phyloP scores from a whole-genome alignment of 2,888 invertebrate species.

The Lacanobia oleracea region DNA sequence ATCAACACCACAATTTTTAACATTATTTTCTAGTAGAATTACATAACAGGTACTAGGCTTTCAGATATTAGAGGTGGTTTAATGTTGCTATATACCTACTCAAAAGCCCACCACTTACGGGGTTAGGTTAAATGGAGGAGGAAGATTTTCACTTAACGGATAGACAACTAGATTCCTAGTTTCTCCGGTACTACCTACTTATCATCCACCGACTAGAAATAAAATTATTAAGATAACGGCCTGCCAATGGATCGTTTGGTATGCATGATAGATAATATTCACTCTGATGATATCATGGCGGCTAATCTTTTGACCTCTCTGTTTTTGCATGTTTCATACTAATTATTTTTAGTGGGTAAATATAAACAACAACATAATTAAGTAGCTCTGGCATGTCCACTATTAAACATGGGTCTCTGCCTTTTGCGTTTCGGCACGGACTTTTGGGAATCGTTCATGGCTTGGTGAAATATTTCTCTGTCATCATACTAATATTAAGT shows the following conservation, averaged over 20 bases:
- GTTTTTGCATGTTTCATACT: background rate
- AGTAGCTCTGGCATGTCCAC: background rate
- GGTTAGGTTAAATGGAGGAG: background rate
- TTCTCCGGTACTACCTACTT: background rate
- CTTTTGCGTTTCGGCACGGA: too few relatives aligned
- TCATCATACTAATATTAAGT: too few relatives aligned
- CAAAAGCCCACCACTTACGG: too few relatives aligned
- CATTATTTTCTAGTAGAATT: too few relatives aligned
- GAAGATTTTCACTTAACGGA: background rate
- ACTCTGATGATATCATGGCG: slow-evolving; percentile 25
- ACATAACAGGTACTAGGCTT: slow-evolving; percentile 5
- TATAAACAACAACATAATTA: background rate
- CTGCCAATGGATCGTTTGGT: slow-evolving; percentile 7
- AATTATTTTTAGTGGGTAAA: background rate
- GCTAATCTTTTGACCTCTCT: slow-evolving; percentile 15
- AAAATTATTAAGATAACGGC: slow-evolving; percentile 31
- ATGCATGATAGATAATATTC: background rate
- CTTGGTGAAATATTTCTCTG: too few relatives aligned
- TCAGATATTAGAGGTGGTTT: background rate
- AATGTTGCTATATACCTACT: background rate
- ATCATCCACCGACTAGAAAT: slow-evolving; percentile 3
- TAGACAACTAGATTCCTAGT: background rate
- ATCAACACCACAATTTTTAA: too few relatives aligned
- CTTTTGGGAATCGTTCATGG: too few relatives aligned
- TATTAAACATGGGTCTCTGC: background rate